phyloP scores from a whole-genome alignment of 2,888 invertebrate genomes.

The Drosophila anomelani region DNA sequence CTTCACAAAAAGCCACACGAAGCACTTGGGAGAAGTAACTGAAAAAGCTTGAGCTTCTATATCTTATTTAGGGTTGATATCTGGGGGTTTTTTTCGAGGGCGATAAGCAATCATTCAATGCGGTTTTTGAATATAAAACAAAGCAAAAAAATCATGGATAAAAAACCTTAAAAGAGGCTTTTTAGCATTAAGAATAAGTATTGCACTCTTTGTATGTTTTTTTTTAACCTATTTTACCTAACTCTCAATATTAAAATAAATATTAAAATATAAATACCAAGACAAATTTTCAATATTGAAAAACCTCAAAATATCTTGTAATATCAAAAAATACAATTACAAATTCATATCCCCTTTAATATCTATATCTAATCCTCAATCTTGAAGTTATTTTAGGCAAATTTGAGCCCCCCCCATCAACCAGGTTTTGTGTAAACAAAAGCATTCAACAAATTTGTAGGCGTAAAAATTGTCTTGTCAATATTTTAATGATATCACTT shows the following conservation, averaged over 20 bases:
- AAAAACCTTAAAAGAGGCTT: neutral
- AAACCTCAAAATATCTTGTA: neutral
- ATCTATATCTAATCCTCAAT: neutral
- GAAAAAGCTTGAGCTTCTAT: neutral
- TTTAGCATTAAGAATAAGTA: conserved; percentile 66
- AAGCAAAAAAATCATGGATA: neutral
- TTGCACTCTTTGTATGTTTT: conserved; percentile 34
- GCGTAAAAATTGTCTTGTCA: conserved; percentile 84
- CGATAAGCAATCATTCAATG: conserved; percentile 78
- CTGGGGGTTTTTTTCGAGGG: neutral
- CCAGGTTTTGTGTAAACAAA: conserved; percentile 51
- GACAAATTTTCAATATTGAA: too few relatives aligned
- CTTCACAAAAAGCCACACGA: conserved; percentile 42
- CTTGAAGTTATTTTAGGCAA: neutral
- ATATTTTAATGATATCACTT: conserved; percentile 82
- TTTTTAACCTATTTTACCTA: too few relatives aligned
- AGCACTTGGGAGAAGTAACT: conserved; percentile 24
- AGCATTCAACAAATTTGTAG: conserved; percentile 78
- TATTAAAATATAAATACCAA: neutral
- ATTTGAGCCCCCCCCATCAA: neutral
- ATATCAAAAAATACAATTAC: neutral
- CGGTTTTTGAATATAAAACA: conserved; percentile 24
- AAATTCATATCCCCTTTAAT: neutral
- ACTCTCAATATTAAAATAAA: too few relatives aligned
- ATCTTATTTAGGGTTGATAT: neutral